phyloP scores from a whole-genome alignment of 1,140 invertebrate species.

The Sarcophaga peregrina region DNA sequence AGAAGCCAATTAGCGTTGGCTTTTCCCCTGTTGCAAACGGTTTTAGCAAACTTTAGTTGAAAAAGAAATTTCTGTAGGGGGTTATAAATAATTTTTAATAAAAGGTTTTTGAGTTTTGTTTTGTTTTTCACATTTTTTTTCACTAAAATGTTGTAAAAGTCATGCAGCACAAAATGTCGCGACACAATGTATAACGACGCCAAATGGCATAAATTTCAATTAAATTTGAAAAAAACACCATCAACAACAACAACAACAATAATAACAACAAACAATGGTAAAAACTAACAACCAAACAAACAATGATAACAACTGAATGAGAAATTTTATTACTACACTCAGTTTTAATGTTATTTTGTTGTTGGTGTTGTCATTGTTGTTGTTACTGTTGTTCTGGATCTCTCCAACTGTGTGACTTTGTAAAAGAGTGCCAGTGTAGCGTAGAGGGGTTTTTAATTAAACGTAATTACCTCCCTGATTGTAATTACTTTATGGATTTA shows the following conservation, averaged over 20 bases:
- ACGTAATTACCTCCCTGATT: conserved; percentile 39
- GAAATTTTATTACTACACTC: not conserved
- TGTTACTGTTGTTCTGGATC: not conserved
- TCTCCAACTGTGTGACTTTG: too few relatives aligned
- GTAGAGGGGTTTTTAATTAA: conserved; percentile 33
- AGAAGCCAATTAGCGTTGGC: too few relatives aligned
- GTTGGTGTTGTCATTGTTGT: conserved; percentile 1
- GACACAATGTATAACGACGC: conserved; percentile 38
- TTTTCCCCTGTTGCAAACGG: too few relatives aligned
- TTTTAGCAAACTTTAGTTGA: too few relatives aligned
- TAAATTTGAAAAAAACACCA: conserved; percentile 34
- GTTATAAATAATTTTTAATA: conserved; percentile 2
- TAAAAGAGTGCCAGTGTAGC: too few relatives aligned
- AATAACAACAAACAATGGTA: not conserved
- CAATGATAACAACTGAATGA: not conserved
- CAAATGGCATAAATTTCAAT: conserved; percentile 38
- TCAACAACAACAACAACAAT: not conserved
- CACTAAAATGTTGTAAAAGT: conserved; percentile 34
- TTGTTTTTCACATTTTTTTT: not conserved
- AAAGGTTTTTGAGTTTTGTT: conserved; percentile 28
- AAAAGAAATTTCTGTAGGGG: not conserved
- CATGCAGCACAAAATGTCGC: conserved; percentile 32
- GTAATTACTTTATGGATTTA: conserved; percentile 32
- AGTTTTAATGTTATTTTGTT: not conserved
- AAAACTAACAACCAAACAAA: not conserved